These are phyloP conservation scores for Colistium nudipinnis DNA, from an alignment of 2,113 vertebrate genomes.

Conservation along the genomic window DNA sequence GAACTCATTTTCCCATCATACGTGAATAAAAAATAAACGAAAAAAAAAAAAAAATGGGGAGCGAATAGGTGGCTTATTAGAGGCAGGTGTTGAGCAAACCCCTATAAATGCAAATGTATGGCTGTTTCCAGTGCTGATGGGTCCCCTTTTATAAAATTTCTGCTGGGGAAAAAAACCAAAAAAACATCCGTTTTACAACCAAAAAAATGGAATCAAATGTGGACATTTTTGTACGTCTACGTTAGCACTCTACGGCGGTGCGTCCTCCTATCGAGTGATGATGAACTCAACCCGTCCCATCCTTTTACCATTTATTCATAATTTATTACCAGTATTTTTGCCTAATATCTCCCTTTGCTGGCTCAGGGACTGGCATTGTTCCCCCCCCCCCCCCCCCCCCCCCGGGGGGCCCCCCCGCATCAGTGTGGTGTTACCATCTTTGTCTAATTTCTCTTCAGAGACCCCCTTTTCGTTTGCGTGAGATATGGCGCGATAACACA, in stretches of 20 bases:
- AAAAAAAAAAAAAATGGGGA: constrained; percentile 36
- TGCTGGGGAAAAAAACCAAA: not conserved
- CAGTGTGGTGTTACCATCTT: too few species aligned
- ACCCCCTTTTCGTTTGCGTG: not conserved
- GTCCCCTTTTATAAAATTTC: constrained; percentile 9
- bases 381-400: too few species aligned
- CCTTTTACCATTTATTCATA: too few species aligned
- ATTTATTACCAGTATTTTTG: too few species aligned
- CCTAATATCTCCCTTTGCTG: too few species aligned
- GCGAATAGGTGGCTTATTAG: constrained; percentile 67
- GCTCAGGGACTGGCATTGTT: too few species aligned
- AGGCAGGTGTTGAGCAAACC: constrained; percentile 75
- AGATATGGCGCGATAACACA: constrained; percentile 6
- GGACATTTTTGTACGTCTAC: not conserved
- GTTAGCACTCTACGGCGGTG: not conserved
- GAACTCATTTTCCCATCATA: constrained; percentile 84
- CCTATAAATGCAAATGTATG: constrained; percentile 80
- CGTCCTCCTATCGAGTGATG: not conserved
- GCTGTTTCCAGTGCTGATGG: constrained; percentile 10
- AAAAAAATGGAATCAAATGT: not conserved
- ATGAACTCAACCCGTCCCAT: constrained; percentile 2
- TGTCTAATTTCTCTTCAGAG: not conserved
- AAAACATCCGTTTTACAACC: not conserved
- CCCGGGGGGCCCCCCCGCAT: too few species aligned
- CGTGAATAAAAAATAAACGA: constrained; percentile 74